Percentiles rank a stretch among this genome's conserved stretches.
These are phyloP conservation scores for Dryadula phaetusa DNA, from an alignment of 2,888 invertebrate species.

Conservation along the genomic window DNA sequence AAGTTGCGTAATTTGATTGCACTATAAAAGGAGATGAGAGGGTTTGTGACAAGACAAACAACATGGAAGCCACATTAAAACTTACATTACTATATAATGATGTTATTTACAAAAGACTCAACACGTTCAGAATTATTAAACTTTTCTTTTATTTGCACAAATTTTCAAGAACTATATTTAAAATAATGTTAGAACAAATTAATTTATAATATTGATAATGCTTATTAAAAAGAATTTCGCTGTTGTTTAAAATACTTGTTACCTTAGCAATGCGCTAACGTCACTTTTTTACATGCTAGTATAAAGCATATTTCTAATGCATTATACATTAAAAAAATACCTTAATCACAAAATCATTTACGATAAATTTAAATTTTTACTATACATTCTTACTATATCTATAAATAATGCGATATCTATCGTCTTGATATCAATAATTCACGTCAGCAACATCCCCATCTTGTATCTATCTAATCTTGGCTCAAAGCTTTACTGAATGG, in stretches of 20 bases:
- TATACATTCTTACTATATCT: not conserved
- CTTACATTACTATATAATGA: slow-evolving; percentile 17
- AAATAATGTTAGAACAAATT: not conserved
- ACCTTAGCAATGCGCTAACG: too few relatives aligned
- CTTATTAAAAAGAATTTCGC: too few relatives aligned
- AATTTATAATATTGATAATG: too few relatives aligned
- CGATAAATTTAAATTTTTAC: not conserved
- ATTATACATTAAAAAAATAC: too few relatives aligned
- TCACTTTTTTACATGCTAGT: too few relatives aligned
- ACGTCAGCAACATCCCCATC: slow-evolving; percentile 20
- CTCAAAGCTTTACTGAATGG: slow-evolving; percentile 15
- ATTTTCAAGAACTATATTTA: not conserved
- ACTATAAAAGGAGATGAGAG: slow-evolving; percentile 61
- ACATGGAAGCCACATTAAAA: slow-evolving; percentile 19
- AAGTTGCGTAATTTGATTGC: slow-evolving; percentile 76
- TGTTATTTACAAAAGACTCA: slow-evolving; percentile 3
- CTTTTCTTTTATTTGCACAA: slow-evolving; percentile 1
- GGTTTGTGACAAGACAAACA: slow-evolving; percentile 19
- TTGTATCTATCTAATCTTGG: slow-evolving; percentile 30
- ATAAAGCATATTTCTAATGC: too few relatives aligned
- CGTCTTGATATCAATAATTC: slow-evolving; percentile 26
- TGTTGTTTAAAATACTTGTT: too few relatives aligned
- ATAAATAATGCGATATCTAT: slow-evolving; percentile 15
- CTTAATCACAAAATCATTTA: too few relatives aligned
- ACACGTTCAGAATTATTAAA: slow-evolving; percentile 1